A percentile compares a stretch with the other conserved stretches of the same genome.
These are phyloP conservation scores for Selenia dentaria DNA, from an alignment of 2,888 invertebrate species.

Conservation along the genomic window DNA sequence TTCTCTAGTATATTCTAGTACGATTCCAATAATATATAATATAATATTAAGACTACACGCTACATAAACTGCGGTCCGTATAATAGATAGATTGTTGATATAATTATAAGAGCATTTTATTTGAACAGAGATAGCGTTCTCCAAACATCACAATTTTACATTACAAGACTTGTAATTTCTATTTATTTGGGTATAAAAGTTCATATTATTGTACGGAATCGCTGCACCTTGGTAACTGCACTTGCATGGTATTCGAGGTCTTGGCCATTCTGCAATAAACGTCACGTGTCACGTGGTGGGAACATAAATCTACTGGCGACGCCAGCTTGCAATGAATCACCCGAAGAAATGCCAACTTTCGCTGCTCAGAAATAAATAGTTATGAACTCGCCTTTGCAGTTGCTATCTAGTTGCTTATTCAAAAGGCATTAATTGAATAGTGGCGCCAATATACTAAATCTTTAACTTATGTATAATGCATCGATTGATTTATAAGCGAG, in stretches of 20 bases:
- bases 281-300: constrained; percentile 63
- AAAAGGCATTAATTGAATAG: constrained; percentile 21
- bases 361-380: constrained; percentile 36
- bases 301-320: constrained; percentile 68
- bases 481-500: constrained; percentile 10
- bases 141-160: too few relatives aligned
- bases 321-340: constrained; percentile 65
- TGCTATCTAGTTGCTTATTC: constrained; percentile 27
- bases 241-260: constrained; percentile 16
- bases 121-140: too few relatives aligned
- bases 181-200: too few relatives aligned
- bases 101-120: too few relatives aligned
- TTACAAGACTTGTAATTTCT: too few relatives aligned
- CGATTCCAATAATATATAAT: too few relatives aligned
- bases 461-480: constrained; percentile 9
- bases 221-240: constrained; percentile 9
- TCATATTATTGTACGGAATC: too few relatives aligned
- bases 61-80: too few relatives aligned
- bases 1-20: too few relatives aligned
- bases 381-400: constrained; percentile 33
- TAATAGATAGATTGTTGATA: too few relatives aligned
- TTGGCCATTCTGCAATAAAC: constrained; percentile 66
- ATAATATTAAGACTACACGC: too few relatives aligned
- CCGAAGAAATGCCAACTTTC: constrained; percentile 57
- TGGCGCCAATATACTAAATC: constrained; percentile 11